A percentile compares a stretch with the other conserved stretches of the same genome.
These are phyloP conservation scores for Conger conger DNA, from an alignment of 2,113 vertebrate genomes.

Conservation along the genomic window DNA sequence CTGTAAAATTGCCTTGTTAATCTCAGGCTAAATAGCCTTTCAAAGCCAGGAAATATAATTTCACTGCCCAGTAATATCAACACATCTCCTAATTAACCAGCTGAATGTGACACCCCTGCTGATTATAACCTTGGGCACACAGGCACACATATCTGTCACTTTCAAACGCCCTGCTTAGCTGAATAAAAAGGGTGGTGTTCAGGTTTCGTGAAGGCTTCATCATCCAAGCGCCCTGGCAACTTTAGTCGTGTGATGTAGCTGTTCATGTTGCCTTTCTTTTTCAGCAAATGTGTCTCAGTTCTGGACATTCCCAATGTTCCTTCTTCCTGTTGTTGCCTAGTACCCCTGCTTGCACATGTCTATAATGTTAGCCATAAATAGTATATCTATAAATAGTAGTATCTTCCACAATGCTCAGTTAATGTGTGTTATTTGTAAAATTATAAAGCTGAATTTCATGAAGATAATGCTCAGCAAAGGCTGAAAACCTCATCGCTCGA, in stretches of 20 bases:
- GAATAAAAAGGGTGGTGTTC: background rate
- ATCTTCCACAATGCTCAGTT: background rate
- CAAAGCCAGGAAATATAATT: background rate
- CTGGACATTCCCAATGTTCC: background rate
- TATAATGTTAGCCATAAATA: background rate
- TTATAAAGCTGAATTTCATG: background rate
- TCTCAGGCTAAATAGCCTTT: background rate
- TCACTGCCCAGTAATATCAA: background rate
- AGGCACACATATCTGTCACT: background rate
- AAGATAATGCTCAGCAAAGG: background rate
- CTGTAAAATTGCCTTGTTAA: background rate
- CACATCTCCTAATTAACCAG: background rate
- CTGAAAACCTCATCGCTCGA: background rate
- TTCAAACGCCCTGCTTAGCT: background rate
- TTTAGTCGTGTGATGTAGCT: background rate
- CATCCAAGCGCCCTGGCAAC: background rate
- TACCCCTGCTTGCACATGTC: background rate
- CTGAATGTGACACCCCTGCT: background rate
- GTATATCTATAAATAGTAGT: background rate
- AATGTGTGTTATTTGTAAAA: background rate
- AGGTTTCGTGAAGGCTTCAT: background rate
- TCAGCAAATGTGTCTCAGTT: background rate
- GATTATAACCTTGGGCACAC: background rate
- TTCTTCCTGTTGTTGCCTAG: too few relatives aligned
- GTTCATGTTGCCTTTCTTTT: background rate